A percentile compares a stretch with the other conserved stretches of the same genome.
These are phyloP conservation scores for Aphrocallistes beatrix DNA, from an alignment of 37 sponge, comb jelly and placozoan species.

Conservation along the genomic window DNA sequence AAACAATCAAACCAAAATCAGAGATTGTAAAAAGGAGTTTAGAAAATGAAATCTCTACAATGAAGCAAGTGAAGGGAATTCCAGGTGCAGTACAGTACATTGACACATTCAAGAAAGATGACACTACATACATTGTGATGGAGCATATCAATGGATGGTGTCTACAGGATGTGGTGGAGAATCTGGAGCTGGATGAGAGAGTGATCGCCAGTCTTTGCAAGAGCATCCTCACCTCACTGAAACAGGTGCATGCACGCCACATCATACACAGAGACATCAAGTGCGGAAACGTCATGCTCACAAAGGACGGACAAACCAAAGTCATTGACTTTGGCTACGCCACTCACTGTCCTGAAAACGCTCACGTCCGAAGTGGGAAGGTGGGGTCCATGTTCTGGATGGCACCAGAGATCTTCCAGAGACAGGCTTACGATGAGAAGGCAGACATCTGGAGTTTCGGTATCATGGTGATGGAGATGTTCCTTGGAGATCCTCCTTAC, in stretches of 20 bases:
- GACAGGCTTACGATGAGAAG: background rate
- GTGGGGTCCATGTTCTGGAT: conserved; percentile 16
- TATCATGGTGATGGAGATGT: conserved; percentile 12
- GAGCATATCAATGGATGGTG: conserved; percentile 12
- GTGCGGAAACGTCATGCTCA: conserved; percentile 13
- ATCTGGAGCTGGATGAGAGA: conserved; percentile 14
- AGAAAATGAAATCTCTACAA: background rate
- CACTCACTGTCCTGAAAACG: background rate
- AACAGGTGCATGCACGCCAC: background rate
- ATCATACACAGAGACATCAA: conserved; percentile 18
- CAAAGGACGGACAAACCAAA: background rate
- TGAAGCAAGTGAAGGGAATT: background rate
- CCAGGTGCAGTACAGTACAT: background rate
- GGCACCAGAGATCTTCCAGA: background rate
- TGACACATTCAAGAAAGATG: background rate
- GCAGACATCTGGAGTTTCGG: conserved; percentile 13
- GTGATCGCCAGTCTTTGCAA: background rate
- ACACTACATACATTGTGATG: background rate
- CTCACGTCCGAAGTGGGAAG: background rate
- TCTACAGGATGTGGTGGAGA: conserved; percentile 4
- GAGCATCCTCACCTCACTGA: background rate
- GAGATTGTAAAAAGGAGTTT: background rate
- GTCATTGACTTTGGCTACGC: background rate
- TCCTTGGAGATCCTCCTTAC: conserved; percentile 8
- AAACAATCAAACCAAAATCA: background rate